phyloP scores from a whole-genome alignment of 2,888 invertebrate species.

The Exephanes ischioxanthus region DNA sequence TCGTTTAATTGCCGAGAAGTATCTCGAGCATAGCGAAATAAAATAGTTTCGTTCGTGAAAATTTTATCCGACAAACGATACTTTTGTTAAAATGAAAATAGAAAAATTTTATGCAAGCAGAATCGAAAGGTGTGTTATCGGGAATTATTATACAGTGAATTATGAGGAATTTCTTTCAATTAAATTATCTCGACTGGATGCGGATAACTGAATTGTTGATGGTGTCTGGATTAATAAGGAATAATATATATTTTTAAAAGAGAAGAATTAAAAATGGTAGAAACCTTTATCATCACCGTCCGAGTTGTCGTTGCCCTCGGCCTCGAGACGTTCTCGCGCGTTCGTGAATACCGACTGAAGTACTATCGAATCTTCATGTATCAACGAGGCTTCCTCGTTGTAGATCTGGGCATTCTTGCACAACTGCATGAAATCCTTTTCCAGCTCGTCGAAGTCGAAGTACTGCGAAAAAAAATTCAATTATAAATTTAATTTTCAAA shows the following conservation, averaged over 20 bases:
- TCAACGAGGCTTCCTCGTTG: conserved; percentile 98
- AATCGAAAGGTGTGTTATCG: too few species aligned
- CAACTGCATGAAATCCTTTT: conserved; percentile 96
- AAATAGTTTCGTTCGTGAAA: too few species aligned
- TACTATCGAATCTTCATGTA: conserved; percentile 98
- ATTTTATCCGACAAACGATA: too few species aligned
- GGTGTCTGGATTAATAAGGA: too few species aligned
- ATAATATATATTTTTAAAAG: not conserved
- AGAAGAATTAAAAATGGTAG: not conserved
- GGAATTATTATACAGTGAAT: too few species aligned
- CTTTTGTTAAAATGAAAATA: too few species aligned
- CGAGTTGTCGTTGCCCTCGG: conserved; percentile 84
- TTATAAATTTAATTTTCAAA: not conserved
- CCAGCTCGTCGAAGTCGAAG: conserved; percentile 92
- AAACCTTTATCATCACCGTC: conserved; percentile 85
- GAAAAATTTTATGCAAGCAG: too few species aligned
- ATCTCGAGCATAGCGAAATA: too few species aligned
- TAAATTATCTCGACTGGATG: too few species aligned
- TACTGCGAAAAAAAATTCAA: conserved; percentile 87
- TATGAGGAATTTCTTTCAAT: too few species aligned
- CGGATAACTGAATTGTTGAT: too few species aligned
- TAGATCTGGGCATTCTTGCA: conserved; percentile 99
- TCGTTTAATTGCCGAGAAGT: too few species aligned
- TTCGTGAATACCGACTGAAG: conserved; percentile 93
- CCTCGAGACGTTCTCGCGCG: conserved; percentile 87